Base-by-base conservation (phyloP, 2,113 vertebrate species). In the Craseonycteris thonglongyai region DNA sequence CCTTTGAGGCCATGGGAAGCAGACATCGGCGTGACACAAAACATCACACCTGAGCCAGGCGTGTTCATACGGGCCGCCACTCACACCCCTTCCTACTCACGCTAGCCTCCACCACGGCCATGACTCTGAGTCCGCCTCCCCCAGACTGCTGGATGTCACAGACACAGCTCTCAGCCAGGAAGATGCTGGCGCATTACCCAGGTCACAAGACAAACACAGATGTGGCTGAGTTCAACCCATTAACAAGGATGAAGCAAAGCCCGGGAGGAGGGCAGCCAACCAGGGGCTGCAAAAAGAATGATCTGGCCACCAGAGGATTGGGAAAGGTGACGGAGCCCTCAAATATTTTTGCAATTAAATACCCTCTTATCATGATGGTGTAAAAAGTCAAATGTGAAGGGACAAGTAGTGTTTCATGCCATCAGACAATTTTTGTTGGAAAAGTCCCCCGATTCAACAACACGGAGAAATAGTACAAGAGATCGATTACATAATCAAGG, bases 51-150 rank as follows among this genome's bases (percentile, higher is more conserved):
- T 8, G 35, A 16, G 66, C 42, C 56, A 45, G 8, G 47, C 30
- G 26, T 56, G 16, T 7, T 5, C 26, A n/a, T 45, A 15, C 18
- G 0, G 22, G n/a, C 47, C 0, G 0, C 26, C 49, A 38, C 16
- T 21, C 65, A 84, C 30, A 33, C 14, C 30, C 78, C 35, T 24
- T 45, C 49, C 69, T 35, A 1, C 66, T 11, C 7, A 30, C 7
- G 11, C 21, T 4, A 42, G 65, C 74, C 33, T 21, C 82, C 24
- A 2, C 47, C 4, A 11, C 3, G 3, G 42, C 59, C 18, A 0
- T 4, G 10, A 14, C 40, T 54, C 10, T 22, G n/a, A 26, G 40
- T 19, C 33, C 16, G 22, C 6, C 2, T 22, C 40, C 30, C 84
- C 83, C 80, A 12, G 16, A 30, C 0, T 3, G 68, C n/a, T 24